These are phyloP conservation scores for Aphodius sticticus DNA, from an alignment of 2,888 invertebrate genomes.

Conservation along the genomic window DNA sequence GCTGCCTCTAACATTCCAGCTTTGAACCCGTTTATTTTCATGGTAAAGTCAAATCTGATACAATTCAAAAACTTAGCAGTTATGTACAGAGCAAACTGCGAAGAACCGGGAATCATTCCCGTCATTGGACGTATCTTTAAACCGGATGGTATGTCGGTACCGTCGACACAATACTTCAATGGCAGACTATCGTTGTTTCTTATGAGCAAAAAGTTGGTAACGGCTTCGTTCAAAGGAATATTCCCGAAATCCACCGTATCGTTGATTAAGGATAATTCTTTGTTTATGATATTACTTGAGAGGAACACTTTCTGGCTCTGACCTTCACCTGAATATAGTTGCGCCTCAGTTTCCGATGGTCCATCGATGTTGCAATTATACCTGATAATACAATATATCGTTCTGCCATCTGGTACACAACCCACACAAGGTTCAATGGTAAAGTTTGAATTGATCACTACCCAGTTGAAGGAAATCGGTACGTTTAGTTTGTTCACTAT, in stretches of 20 bases:
- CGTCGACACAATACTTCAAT: neutral
- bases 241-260: constrained; percentile 24
- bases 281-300: neutral
- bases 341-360: constrained; percentile 10
- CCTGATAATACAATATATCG: constrained; percentile 18
- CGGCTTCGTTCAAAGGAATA: constrained; percentile 29
- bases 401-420: neutral
- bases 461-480: constrained; percentile 27
- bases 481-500: constrained; percentile 30
- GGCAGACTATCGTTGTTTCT: constrained; percentile 7
- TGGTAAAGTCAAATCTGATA: neutral
- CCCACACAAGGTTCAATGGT: constrained; percentile 27
- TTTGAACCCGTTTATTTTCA: constrained; percentile 1
- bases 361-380: constrained; percentile 7
- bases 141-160: neutral
- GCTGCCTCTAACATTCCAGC: constrained; percentile 13
- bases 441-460: constrained; percentile 5
- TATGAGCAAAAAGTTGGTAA: neutral
- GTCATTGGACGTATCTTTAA: neutral
- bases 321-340: constrained; percentile 19
- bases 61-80: constrained; percentile 12
- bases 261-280: neutral
- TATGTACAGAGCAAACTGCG: neutral
- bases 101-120: constrained; percentile 1
- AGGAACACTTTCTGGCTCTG: neutral